Conservation (phyloP, 2,797 vertebrate species). For the Sebastes minor region DNA sequence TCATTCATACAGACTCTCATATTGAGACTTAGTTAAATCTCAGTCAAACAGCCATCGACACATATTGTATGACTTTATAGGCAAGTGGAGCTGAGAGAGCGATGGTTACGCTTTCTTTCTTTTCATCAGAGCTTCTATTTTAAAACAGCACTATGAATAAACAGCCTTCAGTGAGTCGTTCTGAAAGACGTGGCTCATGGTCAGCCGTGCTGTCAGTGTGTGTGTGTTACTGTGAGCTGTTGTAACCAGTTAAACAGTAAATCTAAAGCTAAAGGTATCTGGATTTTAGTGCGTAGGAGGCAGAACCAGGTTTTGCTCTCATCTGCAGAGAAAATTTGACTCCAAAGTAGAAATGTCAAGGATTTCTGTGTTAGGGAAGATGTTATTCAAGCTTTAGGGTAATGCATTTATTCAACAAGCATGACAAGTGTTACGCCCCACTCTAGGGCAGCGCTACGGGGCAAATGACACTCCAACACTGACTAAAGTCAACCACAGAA, state of each 20-base stretch:
- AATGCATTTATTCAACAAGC: neutral
- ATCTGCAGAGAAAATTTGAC: neutral
- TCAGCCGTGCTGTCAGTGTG: conserved; percentile 3
- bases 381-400: neutral
- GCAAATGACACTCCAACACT: neutral
- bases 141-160: conserved; percentile 45
- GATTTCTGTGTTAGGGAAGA: neutral
- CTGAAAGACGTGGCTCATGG: conserved; percentile 20
- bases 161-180: conserved; percentile 26
- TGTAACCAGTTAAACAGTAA: neutral
- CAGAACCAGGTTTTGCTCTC: neutral
- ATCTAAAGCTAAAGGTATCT: neutral
- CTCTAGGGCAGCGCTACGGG: too few species aligned
- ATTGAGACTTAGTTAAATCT: neutral
- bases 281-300: neutral
- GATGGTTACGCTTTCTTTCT: conserved; percentile 21
- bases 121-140: conserved; percentile 44
- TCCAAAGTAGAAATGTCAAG: neutral
- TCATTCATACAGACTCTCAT: neutral
- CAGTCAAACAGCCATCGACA: neutral
- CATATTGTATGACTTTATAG: conserved; percentile 13
- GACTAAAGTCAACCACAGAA: neutral
- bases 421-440: neutral
- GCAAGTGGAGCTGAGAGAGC: neutral
- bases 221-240: neutral